These are phyloP conservation scores for Sthenelais limicola DNA, from an alignment of 2,888 invertebrate species.

Conservation along the genomic window DNA sequence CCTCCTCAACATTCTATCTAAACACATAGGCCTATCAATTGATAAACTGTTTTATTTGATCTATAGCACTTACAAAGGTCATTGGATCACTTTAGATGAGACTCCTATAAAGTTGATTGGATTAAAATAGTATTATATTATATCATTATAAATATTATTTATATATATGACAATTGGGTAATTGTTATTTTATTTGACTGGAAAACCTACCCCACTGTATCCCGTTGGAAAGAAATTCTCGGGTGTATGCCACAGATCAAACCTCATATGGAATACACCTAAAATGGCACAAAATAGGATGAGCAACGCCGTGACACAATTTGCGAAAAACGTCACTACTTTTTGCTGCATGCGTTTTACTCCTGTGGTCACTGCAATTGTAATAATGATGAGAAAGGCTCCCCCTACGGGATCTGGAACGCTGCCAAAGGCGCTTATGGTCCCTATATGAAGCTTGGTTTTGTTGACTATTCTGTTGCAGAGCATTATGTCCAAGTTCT, in stretches of 20 bases:
- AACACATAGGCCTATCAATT: not conserved
- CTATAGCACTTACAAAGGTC: no score
- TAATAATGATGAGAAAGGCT: not conserved
- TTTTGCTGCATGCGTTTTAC: not conserved
- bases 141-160: no score
- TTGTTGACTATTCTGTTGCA: not conserved
- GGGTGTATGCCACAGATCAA: not conserved
- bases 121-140: no score
- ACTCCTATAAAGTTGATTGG: no score
- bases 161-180: no score
- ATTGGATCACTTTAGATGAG: no score
- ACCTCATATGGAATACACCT: conserved; percentile 13
- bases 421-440: not conserved
- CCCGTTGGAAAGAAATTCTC: conserved; percentile 13
- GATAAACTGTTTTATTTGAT: not conserved
- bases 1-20: not conserved
- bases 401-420: conserved; percentile 6
- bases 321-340: not conserved
- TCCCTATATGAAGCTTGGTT: not conserved
- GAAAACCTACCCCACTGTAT: conserved; percentile 20
- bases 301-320: not conserved
- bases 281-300: not conserved
- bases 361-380: not conserved
- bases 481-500: conserved; percentile 18
- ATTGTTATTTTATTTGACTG: no score